Evolutionary conservation across 1,140 invertebrate species (phyloP).

Genomic region (Dinoponera quadriceps): DNA sequence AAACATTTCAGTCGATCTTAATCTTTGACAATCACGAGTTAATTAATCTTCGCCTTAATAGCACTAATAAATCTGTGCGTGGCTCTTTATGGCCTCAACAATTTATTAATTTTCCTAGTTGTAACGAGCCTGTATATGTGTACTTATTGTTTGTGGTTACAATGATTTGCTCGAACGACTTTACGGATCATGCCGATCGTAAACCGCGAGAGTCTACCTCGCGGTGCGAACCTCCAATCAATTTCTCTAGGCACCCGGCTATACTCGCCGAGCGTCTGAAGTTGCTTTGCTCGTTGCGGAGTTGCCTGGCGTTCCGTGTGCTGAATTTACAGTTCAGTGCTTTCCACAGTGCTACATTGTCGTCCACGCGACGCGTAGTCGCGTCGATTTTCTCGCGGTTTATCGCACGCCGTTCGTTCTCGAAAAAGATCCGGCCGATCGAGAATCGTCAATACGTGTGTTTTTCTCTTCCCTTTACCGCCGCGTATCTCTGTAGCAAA

Average conservation of each 20-base stretch:
- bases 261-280: not conserved
- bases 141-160: too few species aligned
- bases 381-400: conserved; percentile 13
- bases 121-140: too few species aligned
- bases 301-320: conserved; percentile 1
- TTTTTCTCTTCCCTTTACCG: not conserved
- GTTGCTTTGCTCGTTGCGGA: not conserved
- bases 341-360: not conserved
- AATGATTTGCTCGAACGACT: too few species aligned
- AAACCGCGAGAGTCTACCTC: not conserved
- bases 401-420: not conserved
- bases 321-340: conserved; percentile 24
- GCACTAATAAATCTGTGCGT: too few species aligned
- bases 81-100: too few species aligned
- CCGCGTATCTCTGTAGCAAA: too few species aligned
- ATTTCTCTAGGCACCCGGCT: conserved; percentile 2
- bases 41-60: too few species aligned
- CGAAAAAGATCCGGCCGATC: not conserved
- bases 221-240: not conserved
- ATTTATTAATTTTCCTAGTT: too few species aligned
- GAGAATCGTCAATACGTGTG: not conserved
- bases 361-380: not conserved
- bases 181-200: too few species aligned
- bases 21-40: too few species aligned
- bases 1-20: too few species aligned